A percentile compares a stretch with the other conserved stretches of the same genome.
phyloP scores from a whole-genome alignment of 2,888 invertebrate species.

The Aleiodes alternator region DNA sequence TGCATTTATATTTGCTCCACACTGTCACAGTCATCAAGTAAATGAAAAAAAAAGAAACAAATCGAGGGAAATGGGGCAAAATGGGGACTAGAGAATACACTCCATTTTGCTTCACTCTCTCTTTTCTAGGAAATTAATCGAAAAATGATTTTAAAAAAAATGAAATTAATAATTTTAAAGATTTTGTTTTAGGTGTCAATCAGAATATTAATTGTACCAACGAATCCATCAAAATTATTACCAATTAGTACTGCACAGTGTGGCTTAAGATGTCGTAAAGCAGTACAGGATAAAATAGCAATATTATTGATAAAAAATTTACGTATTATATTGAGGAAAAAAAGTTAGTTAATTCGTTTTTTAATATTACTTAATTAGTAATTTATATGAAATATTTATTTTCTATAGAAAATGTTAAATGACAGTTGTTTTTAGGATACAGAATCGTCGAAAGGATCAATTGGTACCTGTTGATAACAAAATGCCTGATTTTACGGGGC shows the following conservation, averaged over 20 bases:
- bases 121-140: neutral
- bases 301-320: conserved; percentile 62
- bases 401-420: conserved; percentile 68
- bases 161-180: conserved; percentile 10
- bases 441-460: conserved; percentile 60
- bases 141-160: neutral
- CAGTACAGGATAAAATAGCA: conserved; percentile 64
- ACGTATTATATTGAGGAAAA: conserved; percentile 58
- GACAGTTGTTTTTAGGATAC: conserved; percentile 69
- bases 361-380: conserved; percentile 5
- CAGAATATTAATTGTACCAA: conserved; percentile 54
- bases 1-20: conserved; percentile 62
- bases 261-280: conserved; percentile 63
- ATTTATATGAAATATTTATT: conserved; percentile 39
- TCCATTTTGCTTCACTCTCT: conserved; percentile 3
- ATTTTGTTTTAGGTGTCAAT: conserved; percentile 50
- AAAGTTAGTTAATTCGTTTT: conserved; percentile 59
- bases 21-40: conserved; percentile 62
- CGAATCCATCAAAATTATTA: conserved; percentile 60
- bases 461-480: conserved; percentile 59
- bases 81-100: neutral
- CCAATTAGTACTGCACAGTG: conserved; percentile 60
- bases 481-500: conserved; percentile 41
- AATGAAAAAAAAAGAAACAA: conserved; percentile 25
- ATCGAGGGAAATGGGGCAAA: neutral